phyloP scores from a whole-genome alignment of 2,113 vertebrate genomes.

The Panurus biarmicus region DNA sequence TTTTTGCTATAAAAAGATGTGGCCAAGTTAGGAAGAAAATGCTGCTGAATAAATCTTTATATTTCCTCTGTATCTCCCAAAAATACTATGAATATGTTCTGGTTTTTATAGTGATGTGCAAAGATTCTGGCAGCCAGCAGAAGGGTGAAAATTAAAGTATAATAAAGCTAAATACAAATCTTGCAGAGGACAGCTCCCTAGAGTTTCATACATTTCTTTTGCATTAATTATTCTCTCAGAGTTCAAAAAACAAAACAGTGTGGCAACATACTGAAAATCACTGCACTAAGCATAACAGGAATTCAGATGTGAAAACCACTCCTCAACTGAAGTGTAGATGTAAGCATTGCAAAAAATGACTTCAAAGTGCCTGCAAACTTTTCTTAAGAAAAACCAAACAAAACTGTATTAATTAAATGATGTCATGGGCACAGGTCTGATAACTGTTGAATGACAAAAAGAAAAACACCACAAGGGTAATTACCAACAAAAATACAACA shows the following conservation, averaged over 20 bases:
- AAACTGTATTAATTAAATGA: background rate
- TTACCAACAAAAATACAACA: background rate
- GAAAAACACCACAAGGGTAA: background rate
- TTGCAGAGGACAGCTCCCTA: background rate
- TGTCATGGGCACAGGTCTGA: background rate
- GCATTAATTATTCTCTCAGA: background rate
- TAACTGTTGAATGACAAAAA: background rate
- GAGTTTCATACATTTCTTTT: background rate
- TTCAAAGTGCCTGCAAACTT: background rate
- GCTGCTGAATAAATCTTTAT: background rate
- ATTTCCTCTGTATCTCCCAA: background rate
- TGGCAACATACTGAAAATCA: background rate
- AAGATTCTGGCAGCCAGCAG: background rate
- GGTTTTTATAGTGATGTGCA: background rate
- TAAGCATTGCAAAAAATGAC: background rate
- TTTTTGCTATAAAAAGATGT: background rate
- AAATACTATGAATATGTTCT: background rate
- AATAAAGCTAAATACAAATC: background rate
- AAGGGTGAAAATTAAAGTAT: background rate
- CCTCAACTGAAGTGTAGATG: background rate
- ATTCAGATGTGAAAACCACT: background rate
- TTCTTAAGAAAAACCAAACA: background rate
- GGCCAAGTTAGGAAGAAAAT: background rate
- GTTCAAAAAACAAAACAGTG: background rate
- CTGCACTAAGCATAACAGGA: background rate